Percentiles rank a stretch among this genome's conserved stretches.
Conservation (phyloP, 2,113 vertebrate genomes). For the Maccullochella peelii region DNA sequence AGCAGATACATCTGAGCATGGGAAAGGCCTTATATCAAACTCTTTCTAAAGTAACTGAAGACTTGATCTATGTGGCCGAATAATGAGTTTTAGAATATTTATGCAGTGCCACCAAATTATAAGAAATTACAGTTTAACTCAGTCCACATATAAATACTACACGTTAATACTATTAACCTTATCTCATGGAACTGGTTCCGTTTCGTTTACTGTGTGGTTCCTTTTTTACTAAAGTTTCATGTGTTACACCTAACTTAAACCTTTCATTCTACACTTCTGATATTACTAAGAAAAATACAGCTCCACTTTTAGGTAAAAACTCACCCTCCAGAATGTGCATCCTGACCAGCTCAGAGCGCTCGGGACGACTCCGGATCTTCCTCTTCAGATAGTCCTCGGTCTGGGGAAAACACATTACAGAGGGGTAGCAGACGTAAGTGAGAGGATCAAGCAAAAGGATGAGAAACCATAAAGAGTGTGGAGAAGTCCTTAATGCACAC, state of each 20-base stretch:
- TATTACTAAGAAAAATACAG: background rate
- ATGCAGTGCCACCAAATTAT: background rate
- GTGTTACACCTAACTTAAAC: background rate
- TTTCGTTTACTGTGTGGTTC: slow-evolving; percentile 12
- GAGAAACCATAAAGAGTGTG: background rate
- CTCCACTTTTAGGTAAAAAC: slow-evolving; percentile 27
- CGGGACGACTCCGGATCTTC: slow-evolving; percentile 95
- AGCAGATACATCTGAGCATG: background rate
- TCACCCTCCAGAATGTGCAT: slow-evolving; percentile 99
- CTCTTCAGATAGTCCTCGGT: slow-evolving; percentile 98
- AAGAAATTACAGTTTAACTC: background rate
- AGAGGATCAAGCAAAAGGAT: background rate
- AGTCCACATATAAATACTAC: background rate
- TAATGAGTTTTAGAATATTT: background rate
- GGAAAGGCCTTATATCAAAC: background rate
- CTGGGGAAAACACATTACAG: slow-evolving; percentile 70
- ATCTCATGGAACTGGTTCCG: background rate
- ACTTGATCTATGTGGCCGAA: background rate
- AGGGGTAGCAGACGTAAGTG: background rate
- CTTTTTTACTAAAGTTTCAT: background rate
- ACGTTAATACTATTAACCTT: background rate
- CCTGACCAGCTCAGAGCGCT: slow-evolving; percentile 96
- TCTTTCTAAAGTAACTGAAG: background rate
- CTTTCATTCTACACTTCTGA: background rate
- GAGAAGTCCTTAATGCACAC: background rate